Conservation (phyloP, 2,113 vertebrate genomes). For the Rhynchomys soricoides region DNA sequence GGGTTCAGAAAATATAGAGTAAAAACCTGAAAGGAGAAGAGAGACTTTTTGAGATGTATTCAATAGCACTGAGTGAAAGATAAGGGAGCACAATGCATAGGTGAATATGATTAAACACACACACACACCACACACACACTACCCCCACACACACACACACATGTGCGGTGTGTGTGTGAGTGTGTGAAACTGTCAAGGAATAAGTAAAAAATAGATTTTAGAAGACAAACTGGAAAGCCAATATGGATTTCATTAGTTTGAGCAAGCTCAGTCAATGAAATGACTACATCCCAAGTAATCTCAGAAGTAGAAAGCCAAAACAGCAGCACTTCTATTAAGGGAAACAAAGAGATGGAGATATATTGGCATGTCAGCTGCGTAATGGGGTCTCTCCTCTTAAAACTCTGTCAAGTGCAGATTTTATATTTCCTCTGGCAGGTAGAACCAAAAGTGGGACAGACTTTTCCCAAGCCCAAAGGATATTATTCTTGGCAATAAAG, state of each 20-base stretch:
- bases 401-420: constrained; percentile 66
- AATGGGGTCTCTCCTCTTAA: constrained; percentile 54
- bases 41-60: too few relatives aligned
- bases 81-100: too few relatives aligned
- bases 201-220: neutral
- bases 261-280: constrained; percentile 71
- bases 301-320: constrained; percentile 76
- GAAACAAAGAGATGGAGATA: constrained; percentile 52
- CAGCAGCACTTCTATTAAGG: constrained; percentile 63
- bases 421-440: constrained; percentile 55
- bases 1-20: neutral
- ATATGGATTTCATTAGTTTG: constrained; percentile 73
- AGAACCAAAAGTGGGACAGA: constrained; percentile 60
- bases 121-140: too few relatives aligned
- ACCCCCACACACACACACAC: too few relatives aligned
- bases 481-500: constrained; percentile 78
- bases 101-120: neutral
- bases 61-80: neutral
- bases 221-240: constrained; percentile 34
- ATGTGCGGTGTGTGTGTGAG: too few relatives aligned
- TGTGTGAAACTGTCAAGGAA: neutral
- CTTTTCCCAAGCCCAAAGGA: constrained; percentile 70
- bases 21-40: neutral
- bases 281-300: constrained; percentile 66
- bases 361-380: constrained; percentile 54